Evolutionary conservation across 1,140 invertebrate species (phyloP).

Genomic region (Nasonia longicornis): DNA sequence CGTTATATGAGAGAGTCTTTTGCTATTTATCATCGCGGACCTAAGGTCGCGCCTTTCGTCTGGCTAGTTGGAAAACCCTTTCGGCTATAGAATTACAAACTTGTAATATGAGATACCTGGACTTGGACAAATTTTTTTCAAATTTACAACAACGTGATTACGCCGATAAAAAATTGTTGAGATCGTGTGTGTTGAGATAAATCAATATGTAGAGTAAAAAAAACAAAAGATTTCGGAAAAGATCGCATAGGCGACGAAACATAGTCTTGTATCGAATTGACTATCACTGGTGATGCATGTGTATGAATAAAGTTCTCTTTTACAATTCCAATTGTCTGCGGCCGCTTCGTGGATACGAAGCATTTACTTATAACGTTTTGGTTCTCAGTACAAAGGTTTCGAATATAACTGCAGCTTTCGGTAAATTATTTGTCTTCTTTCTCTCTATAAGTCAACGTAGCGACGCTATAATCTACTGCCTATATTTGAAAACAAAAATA

Average conservation of each 20-base stretch:
- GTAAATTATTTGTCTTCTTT: conserved; percentile 9
- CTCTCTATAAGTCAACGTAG: neutral
- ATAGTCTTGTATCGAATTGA: no score
- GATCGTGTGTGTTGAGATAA: neutral
- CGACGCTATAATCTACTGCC: neutral
- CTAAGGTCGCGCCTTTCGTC: no score
- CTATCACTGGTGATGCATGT: no score
- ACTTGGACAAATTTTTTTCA: no score
- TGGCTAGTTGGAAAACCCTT: neutral
- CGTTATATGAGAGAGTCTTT: neutral
- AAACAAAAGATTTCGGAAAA: neutral
- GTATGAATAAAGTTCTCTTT: neutral
- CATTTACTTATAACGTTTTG: neutral
- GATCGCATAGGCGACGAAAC: no score
- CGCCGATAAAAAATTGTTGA: no score
- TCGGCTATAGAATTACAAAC: neutral
- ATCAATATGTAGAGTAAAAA: neutral
- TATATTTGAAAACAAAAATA: neutral
- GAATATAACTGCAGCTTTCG: neutral
- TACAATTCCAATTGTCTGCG: neutral
- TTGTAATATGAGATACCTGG: no score
- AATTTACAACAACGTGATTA: no score
- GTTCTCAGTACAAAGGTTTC: neutral
- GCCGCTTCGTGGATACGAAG: neutral
- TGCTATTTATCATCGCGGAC: neutral